Base-by-base conservation (phyloP, 37 sponge, comb jelly and placozoan genomes). In the Cladorhizidae sp. region DNA sequence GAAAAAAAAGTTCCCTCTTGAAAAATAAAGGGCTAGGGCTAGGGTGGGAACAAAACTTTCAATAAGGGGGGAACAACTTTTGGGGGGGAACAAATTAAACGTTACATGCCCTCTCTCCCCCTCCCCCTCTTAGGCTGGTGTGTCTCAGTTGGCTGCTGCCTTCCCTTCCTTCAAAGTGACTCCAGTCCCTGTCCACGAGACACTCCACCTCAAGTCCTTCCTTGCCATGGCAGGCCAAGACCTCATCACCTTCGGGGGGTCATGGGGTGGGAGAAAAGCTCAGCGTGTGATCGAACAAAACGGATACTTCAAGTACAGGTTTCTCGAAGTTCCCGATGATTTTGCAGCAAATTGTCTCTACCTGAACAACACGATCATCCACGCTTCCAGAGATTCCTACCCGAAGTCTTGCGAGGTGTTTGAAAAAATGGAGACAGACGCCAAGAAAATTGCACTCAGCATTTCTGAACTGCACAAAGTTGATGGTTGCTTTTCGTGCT, bases 121-220 rank as follows among this genome's bases (percentile, higher is more conserved):
- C 9, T 9, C 9, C 49, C 25, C 26, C 33, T 35, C 64, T 40
- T 38, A 93, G 93, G 77, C 33, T 64, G 94, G 91, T 0, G 40
- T 89, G 6, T 81, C 82, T n/a, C 65, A 62, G 33, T 20, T 93
- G 14, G 88, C 90, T 2, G 74, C 63, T 40, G 84, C 73, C 1
- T 93, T 93, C 56, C 73, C 78, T 25, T 40, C 78, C n/a, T 90
- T 78, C 74, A 74, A 78, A 1, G 91, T 88, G 23, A 83, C 80
- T 6, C 70, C 40, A 18, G 63, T 93, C 57, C 74, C 67, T 12
- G 77, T 93, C 0, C 2, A 61, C 20, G 22, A 56, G 37, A 84
- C 77, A 18, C 84, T 93, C 11, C 94, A 93, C 63, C 80, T 93
- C 62, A 93, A 93, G 81, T 90, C 91, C 52, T 83, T 93, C 84